Evolutionary conservation across 1,140 invertebrate species (phyloP).

Genomic region (Notospermus geniculatus): DNA sequence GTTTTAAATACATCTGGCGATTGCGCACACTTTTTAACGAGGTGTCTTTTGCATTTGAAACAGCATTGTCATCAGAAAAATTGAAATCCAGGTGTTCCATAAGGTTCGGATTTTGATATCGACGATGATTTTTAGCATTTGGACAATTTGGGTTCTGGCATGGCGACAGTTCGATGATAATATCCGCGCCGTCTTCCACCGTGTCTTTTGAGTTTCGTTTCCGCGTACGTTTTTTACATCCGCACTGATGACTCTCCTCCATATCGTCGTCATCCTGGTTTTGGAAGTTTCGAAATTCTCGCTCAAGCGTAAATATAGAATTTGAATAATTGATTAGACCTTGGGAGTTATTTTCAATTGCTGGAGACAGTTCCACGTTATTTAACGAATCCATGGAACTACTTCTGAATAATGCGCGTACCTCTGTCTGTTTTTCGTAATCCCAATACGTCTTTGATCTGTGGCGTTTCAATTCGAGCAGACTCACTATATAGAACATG

Average conservation of each 20-base stretch:
- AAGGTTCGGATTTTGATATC: background rate
- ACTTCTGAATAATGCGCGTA: conserved; percentile 7
- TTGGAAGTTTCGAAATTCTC: background rate
- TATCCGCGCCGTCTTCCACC: conserved; percentile 2
- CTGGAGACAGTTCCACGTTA: background rate
- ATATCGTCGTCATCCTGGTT: conserved; percentile 1
- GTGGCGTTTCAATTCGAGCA: background rate
- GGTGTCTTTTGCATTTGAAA: background rate
- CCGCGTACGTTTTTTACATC: conserved; percentile 2
- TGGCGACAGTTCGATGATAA: conserved; percentile 3
- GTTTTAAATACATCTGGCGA: conserved; percentile 8
- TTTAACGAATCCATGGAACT: background rate
- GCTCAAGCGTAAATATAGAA: background rate
- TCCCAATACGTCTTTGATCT: background rate
- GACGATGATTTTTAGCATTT: background rate
- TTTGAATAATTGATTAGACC: background rate
- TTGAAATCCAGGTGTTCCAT: background rate
- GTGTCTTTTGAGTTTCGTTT: background rate
- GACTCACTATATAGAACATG: background rate
- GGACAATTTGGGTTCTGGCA: background rate
- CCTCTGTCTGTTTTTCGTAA: background rate
- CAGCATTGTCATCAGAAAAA: background rate
- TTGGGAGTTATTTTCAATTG: background rate
- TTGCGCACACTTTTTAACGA: background rate
- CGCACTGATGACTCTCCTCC: background rate